Evolutionary conservation across 2,797 vertebrate species (phyloP).

Genomic region (Phoebastria nigripes): DNA sequence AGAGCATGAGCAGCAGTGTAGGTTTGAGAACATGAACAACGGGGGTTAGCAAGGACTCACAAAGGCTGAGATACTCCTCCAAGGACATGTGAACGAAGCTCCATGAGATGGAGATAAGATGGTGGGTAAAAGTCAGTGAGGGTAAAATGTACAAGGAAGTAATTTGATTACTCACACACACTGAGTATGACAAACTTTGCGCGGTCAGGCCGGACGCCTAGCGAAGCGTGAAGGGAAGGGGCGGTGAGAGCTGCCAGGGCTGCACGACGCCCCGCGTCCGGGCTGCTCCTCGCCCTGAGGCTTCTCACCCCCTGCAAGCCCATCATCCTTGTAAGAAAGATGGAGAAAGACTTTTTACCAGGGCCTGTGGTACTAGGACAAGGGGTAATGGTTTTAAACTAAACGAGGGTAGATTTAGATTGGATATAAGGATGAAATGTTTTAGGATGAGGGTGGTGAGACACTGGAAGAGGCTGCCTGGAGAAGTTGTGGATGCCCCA

Average conservation of each 20-base stretch:
- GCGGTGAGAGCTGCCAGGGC: not conserved
- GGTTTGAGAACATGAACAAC: not conserved
- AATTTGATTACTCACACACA: slow-evolving; percentile 51
- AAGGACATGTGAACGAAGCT: not conserved
- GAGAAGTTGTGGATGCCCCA: not conserved
- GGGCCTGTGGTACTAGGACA: not conserved
- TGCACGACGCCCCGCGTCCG: fast-evolving
- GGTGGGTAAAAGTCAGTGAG: not conserved
- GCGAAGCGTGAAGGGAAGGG: slow-evolving; percentile 32
- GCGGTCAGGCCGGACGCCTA: not conserved
- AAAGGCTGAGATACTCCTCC: not conserved
- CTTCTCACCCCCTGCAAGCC: not conserved
- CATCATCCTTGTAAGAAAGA: not conserved
- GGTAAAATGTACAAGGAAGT: slow-evolving; percentile 31
- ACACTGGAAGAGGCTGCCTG: not conserved
- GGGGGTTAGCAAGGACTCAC: fast-evolving
- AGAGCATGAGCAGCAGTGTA: not conserved
- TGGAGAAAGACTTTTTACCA: not conserved
- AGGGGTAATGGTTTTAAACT: not conserved
- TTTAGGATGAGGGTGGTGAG: not conserved
- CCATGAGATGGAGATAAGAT: slow-evolving; percentile 16
- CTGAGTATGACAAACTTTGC: slow-evolving; percentile 14
- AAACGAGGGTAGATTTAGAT: not conserved
- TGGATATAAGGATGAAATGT: not conserved
- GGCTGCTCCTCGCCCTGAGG: not conserved